phyloP scores from a whole-genome alignment of 2,888 invertebrate genomes.

The Anarsia innoxiella region DNA sequence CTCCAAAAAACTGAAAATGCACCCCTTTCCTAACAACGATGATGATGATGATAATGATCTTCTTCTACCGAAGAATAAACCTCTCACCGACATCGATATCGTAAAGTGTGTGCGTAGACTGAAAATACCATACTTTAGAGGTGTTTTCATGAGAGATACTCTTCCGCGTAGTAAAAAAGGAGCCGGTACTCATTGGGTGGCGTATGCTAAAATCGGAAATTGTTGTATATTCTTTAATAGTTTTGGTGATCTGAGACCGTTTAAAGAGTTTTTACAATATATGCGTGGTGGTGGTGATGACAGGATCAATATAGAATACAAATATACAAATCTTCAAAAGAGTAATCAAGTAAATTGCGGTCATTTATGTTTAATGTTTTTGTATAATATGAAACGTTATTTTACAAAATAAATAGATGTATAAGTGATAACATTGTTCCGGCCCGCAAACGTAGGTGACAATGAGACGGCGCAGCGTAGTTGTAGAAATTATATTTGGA shows the following conservation, averaged over 20 bases:
- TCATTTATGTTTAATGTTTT: not conserved
- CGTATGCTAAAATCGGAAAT: constrained; percentile 29
- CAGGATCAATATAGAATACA: not conserved
- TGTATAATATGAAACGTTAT: not conserved
- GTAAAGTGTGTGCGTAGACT: not conserved
- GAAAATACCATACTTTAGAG: constrained; percentile 18
- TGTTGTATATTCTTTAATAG: constrained; percentile 35
- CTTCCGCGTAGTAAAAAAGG: constrained; percentile 21
- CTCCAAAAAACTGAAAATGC: not conserved
- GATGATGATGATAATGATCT: no score
- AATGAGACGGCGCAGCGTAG: no score
- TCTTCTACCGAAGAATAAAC: no score
- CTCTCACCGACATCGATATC: constrained; percentile 9
- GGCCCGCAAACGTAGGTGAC: no score
- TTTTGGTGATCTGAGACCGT: constrained; percentile 34
- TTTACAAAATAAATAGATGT: no score
- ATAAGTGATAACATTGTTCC: no score
- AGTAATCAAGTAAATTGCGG: not conserved
- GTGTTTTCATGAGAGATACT: constrained; percentile 19
- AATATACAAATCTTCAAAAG: not conserved
- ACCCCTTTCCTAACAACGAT: not conserved
- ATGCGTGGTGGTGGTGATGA: no score
- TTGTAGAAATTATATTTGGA: no score
- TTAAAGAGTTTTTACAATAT: constrained; percentile 20
- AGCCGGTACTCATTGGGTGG: constrained; percentile 38